phyloP scores from a whole-genome alignment of 2,888 invertebrate genomes.

The Hyppa rectilinea region DNA sequence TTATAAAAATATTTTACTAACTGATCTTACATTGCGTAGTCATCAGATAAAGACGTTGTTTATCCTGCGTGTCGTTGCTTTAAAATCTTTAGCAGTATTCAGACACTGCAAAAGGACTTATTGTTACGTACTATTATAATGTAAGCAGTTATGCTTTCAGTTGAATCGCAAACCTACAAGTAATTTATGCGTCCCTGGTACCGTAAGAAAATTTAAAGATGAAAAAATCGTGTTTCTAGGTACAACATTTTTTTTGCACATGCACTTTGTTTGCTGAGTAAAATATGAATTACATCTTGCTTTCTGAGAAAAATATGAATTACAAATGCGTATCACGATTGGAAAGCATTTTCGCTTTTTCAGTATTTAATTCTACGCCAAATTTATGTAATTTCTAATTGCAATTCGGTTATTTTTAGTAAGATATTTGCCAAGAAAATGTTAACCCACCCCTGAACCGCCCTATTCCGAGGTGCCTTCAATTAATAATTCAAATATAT shows the following conservation, averaged over 20 bases:
- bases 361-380: neutral
- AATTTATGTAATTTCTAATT: neutral
- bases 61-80: too few species aligned
- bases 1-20: too few species aligned
- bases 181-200: slow-evolving; percentile 40
- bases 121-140: neutral
- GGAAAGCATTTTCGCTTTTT: neutral
- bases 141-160: slow-evolving; percentile 3
- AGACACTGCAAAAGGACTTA: too few species aligned
- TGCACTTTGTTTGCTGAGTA: too few species aligned
- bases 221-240: slow-evolving; percentile 21
- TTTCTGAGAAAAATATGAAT: neutral
- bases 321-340: neutral
- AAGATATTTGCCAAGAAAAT: neutral
- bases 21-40: too few species aligned
- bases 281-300: too few species aligned
- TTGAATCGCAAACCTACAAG: slow-evolving; percentile 7
- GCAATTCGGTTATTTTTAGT: neutral
- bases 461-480: neutral
- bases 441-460: neutral
- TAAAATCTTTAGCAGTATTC: too few species aligned
- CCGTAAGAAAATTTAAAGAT: slow-evolving; percentile 26
- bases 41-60: too few species aligned
- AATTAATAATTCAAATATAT: neutral
- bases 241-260: too few species aligned